Percentiles rank a stretch among this genome's conserved stretches.
These are phyloP conservation scores for Leptura quadrifasciata DNA, from an alignment of 2,888 invertebrate genomes.

Conservation along the genomic window DNA sequence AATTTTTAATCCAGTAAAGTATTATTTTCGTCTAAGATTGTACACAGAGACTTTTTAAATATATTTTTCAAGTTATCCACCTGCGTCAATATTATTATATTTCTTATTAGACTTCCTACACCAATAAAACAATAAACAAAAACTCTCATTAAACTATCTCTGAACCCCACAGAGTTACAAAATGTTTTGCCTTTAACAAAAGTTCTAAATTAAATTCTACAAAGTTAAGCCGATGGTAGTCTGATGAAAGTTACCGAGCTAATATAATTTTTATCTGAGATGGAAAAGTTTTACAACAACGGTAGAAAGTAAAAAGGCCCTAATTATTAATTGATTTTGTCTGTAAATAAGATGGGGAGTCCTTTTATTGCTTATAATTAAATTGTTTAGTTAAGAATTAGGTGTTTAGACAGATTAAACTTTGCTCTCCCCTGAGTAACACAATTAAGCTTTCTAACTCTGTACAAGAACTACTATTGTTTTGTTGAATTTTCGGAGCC, in stretches of 20 bases:
- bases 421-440: conserved; percentile 13
- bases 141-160: conserved; percentile 33
- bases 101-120: background rate
- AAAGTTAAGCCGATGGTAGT: conserved; percentile 34
- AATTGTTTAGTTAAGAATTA: conserved; percentile 56
- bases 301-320: conserved; percentile 47
- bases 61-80: no score
- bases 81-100: background rate
- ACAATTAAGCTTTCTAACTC: conserved; percentile 28
- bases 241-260: conserved; percentile 50
- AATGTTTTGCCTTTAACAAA: conserved; percentile 35
- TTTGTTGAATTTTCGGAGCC: conserved; percentile 10
- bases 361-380: conserved; percentile 49
- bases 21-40: no score
- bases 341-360: conserved; percentile 35
- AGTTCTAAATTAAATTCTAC: conserved; percentile 41
- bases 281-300: conserved; percentile 51
- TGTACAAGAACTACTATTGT: conserved; percentile 4
- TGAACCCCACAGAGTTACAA: conserved; percentile 14
- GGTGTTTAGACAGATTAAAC: conserved; percentile 34
- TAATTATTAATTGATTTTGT: conserved; percentile 51
- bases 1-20: no score
- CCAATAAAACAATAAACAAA: conserved; percentile 32
- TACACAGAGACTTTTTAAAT: no score
- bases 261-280: conserved; percentile 55